Percentiles rank a stretch among this genome's conserved stretches.
Evolutionary conservation across 2,888 invertebrate species (phyloP).

Genomic region (Phania funesta): DNA sequence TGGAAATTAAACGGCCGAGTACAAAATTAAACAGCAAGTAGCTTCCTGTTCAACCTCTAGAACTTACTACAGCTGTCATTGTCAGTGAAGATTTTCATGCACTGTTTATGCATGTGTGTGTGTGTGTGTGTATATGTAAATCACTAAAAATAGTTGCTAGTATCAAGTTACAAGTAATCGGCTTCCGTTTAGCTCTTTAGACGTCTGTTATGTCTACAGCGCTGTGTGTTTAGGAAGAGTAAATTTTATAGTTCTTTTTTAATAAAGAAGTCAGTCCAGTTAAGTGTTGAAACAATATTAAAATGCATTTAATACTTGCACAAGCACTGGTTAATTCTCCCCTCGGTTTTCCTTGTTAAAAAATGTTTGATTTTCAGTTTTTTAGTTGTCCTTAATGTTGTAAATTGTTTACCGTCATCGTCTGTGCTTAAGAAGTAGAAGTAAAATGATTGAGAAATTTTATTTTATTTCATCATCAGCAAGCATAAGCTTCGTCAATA

Average conservation of each 20-base stretch:
- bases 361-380: not conserved
- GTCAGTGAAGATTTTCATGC: not conserved
- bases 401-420: conserved; percentile 2
- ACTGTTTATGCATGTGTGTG: not conserved
- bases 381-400: not conserved
- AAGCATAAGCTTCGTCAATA: conserved; percentile 27
- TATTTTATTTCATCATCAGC: not conserved
- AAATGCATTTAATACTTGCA: not conserved
- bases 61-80: not conserved
- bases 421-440: not conserved
- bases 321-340: too few species aligned
- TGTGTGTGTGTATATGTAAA: not conserved
- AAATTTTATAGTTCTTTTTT: conserved; percentile 2
- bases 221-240: conserved; percentile 6
- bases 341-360: not conserved
- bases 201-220: not conserved
- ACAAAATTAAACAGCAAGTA: not conserved
- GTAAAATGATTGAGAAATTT: not conserved
- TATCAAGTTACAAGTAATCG: not conserved
- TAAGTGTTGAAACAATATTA: not conserved
- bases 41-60: not conserved
- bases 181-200: not conserved
- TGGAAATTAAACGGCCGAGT: conserved; percentile 10
- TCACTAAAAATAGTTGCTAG: not conserved
- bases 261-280: not conserved